Base-by-base conservation (phyloP, 1,140 invertebrate species). In the Zelostemma sp. region DNA sequence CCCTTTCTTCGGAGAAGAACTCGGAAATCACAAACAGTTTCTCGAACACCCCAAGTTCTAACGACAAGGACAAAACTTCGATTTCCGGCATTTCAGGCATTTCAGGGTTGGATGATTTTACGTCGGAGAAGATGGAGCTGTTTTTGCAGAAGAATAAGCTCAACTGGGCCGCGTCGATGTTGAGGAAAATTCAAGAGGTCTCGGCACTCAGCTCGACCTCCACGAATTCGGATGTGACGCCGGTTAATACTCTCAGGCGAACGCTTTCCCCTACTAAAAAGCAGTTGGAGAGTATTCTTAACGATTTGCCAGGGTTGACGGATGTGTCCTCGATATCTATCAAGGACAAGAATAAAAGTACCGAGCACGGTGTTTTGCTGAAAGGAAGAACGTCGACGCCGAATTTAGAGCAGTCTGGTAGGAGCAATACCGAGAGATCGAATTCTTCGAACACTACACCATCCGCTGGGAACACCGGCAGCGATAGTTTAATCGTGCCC, bases 181-280 rank as follows among this genome's bases (percentile, higher is more conserved):
- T 91, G 21, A 90, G 89, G 58, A 91, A 91, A 79, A 91, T 89
- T 6, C 87, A 89, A 18, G 87, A 91, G 72, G 86, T 89, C 1
- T 85, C 89, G 55, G 89, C 89, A 9, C 82, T 90, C 6, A 88
- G 88, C 2, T 90, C 89, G 0, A 46, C 40, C 14, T 90, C 88
- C 25, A 89, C 86, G 0, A 87, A 84, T 53, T 88, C 89, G 0
- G 83, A 86, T 16, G 57, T 73, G 1, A 78, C 76, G 0, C 80
- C 78, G 0, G 33, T 78, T 5, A 80, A 78, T 38, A 75, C 74
- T 0, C 73, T 53, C 1, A 74, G 78, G 51, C 73, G 73, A 51
- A 76, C 73, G 5, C 73, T 78, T 58, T 77, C 79, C 5, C 72
- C 82, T 4, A 9, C 55, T 3, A 84, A 80, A 35, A 84, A 81